Conservation (phyloP, 1,140 invertebrate species). For the Halyomorpha halys region DNA sequence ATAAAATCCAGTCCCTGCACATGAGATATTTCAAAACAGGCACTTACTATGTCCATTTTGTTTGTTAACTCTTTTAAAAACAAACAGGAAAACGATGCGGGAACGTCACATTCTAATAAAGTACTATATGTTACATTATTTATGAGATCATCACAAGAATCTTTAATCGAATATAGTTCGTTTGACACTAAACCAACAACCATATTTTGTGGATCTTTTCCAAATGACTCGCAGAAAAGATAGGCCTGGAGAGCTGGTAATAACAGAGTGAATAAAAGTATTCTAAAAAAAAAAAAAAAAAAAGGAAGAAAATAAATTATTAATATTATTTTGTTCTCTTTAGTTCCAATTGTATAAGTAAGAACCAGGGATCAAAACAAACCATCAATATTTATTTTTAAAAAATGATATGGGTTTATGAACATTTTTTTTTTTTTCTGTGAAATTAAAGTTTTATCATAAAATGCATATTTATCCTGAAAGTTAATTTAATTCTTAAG, state of each 20-base stretch:
- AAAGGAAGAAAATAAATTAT: too few species aligned
- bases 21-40: not conserved
- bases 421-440: too few species aligned
- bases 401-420: too few species aligned
- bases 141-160: conserved; percentile 29
- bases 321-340: too few species aligned
- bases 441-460: too few species aligned
- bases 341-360: too few species aligned
- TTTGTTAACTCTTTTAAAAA: conserved; percentile 20
- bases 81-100: conserved; percentile 23
- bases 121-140: conserved; percentile 27
- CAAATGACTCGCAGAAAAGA: conserved; percentile 70
- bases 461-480: too few species aligned
- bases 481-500: too few species aligned
- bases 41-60: conserved; percentile 23
- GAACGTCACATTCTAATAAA: conserved; percentile 15
- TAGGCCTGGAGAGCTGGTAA: conserved; percentile 71
- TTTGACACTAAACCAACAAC: conserved; percentile 64
- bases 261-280: conserved; percentile 65
- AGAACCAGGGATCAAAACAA: too few species aligned
- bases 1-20: not conserved
- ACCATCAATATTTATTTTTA: too few species aligned
- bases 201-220: conserved; percentile 60
- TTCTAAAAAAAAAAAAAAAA: conserved; percentile 43
- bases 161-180: conserved; percentile 41